Evolutionary conservation across 2,797 vertebrate species (phyloP), one percentile per base, ranked within the genome.

Genomic region (Momotus momota): DNA sequence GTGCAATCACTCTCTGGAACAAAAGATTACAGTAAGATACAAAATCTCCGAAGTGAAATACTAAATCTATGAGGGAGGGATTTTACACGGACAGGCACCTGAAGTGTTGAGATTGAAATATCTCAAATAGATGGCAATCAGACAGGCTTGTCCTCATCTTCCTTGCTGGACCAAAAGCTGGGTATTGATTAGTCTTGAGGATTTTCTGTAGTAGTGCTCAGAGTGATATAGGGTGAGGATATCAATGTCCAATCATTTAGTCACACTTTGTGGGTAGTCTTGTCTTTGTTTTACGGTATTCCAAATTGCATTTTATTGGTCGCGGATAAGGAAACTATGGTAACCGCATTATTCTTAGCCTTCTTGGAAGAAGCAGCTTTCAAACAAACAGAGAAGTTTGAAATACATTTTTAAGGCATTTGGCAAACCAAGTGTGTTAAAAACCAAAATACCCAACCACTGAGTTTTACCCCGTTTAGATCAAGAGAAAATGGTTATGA

Each of bases 351-450:
- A 95, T 96, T 94, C 83, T 93, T 92, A 73, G 86, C 57, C 33
- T 43, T 75, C 84, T 89, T 95, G 67, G 86, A 95, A 86, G 72
- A 57, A 82, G 55, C 49, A 85, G 73, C 84, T 92, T 92, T 92
- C 74, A 94, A 83, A 85, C 86, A 94, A 95, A 92, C 54, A 95
- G 88, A 86, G 60, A 58, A 71, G 67, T 38, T 52, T 95, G 74
- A 95, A 95, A 95, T 89, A 83, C 31, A 65, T 88, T 94, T 92
- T 94, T 62, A 75, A 96, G 73, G 90, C 80, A 26, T 69, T 96
- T 95, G 89, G 93, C 95, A 94, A 70, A 83, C 81, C 54, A 69
- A 94, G 73, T 61, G 54, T 70, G 92, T 43, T 90, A 54, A 90
- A 83, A 93, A 89, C 54, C 77, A 91, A 71, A 94, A 72, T 35